Evolutionary conservation across 2,888 invertebrate species (phyloP).

Genomic region (Drosophila nr. perissopoda): DNA sequence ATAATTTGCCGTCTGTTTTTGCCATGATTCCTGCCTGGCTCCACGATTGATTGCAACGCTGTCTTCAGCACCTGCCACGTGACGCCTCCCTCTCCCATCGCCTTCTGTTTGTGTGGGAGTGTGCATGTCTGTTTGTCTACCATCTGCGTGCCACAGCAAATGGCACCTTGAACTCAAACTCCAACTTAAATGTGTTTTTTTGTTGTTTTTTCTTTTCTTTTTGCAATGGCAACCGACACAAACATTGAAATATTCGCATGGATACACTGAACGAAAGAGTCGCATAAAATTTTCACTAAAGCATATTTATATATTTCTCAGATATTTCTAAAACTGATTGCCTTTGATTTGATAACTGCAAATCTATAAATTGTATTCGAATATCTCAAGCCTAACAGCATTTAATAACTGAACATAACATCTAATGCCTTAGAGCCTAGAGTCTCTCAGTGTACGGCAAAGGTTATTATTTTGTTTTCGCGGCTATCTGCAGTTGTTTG

Average conservation of each 20-base stretch:
- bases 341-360: neutral
- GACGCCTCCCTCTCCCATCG: neutral
- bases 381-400: neutral
- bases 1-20: conserved; percentile 54
- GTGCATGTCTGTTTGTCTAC: neutral
- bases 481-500: conserved; percentile 30
- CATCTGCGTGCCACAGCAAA: conserved; percentile 12
- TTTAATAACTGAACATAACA: neutral
- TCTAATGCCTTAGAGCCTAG: neutral
- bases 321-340: neutral
- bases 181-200: neutral
- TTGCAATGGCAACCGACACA: neutral
- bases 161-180: conserved; percentile 10
- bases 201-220: neutral
- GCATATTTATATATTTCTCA: neutral
- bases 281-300: neutral
- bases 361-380: neutral
- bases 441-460: conserved; percentile 6
- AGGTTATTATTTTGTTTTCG: conserved; percentile 7
- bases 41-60: conserved; percentile 57
- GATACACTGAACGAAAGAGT: conserved; percentile 4
- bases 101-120: neutral
- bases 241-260: neutral
- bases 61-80: conserved; percentile 33
- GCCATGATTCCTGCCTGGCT: conserved; percentile 49